These are phyloP conservation scores for Ciconia stormi DNA, from an alignment of 2,113 vertebrate genomes.

Conservation along the genomic window DNA sequence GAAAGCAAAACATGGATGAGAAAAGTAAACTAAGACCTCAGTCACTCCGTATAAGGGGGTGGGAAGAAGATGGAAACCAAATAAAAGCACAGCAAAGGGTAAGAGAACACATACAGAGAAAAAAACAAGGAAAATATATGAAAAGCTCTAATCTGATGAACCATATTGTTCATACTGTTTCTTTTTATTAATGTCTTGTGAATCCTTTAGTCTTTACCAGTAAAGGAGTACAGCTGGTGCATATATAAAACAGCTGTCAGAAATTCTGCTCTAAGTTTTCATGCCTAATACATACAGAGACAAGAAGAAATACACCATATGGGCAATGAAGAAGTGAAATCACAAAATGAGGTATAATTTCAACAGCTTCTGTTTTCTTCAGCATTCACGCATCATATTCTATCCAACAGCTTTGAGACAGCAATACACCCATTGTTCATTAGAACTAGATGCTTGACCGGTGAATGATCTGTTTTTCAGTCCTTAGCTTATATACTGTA, in stretches of 20 bases:
- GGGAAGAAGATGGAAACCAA: neutral
- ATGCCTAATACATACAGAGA: neutral
- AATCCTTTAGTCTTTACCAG: neutral
- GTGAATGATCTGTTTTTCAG: neutral
- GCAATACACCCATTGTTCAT: neutral
- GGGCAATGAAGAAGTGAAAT: neutral
- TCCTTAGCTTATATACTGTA: neutral
- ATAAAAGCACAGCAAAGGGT: neutral
- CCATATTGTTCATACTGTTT: neutral
- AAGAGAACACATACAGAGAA: neutral
- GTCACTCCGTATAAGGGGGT: neutral
- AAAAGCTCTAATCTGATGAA: slow-evolving; percentile 11
- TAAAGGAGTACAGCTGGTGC: neutral
- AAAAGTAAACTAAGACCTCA: slow-evolving; percentile 27
- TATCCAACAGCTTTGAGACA: neutral
- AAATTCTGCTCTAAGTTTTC: neutral
- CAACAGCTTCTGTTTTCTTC: neutral
- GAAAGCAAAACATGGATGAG: neutral
- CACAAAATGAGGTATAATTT: neutral
- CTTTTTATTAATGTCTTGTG: neutral
- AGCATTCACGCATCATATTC: neutral
- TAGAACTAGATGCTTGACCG: neutral
- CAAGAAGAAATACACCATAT: neutral
- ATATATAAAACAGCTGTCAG: neutral
- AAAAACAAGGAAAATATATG: neutral